Conservation (phyloP, 2,797 vertebrate species). For the Xenops minutus region DNA sequence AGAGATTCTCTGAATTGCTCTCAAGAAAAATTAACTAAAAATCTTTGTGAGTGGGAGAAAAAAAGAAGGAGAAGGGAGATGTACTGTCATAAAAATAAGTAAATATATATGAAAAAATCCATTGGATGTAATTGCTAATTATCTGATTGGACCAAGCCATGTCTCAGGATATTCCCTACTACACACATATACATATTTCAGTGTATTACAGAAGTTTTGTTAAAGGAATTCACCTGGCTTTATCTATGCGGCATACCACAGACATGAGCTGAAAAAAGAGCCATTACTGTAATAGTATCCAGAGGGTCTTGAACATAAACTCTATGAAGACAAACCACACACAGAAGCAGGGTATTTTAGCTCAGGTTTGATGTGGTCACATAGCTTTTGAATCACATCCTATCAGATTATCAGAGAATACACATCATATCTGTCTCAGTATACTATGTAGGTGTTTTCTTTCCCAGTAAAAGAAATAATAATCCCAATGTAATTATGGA, state of each 20-base stretch:
- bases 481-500: neutral
- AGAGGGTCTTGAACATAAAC: neutral
- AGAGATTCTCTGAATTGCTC: neutral
- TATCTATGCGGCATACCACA: neutral
- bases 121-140: neutral
- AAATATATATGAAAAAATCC: neutral
- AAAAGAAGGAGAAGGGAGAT: neutral
- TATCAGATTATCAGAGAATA: neutral
- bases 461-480: neutral
- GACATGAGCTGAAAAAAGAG: neutral
- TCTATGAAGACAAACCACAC: neutral
- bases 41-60: neutral
- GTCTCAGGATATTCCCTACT: neutral
- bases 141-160: neutral
- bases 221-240: neutral
- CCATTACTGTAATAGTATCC: too few relatives aligned
- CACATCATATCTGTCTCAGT: neutral
- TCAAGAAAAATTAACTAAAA: neutral
- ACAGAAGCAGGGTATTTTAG: neutral
- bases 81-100: neutral
- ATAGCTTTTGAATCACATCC: neutral
- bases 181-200: rapidly evolving
- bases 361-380: neutral
- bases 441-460: neutral
- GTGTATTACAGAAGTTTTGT: neutral